Evolutionary conservation across 2,888 invertebrate genomes (phyloP), one percentile per base, ranked within the genome.

Genomic region (Odontocerum albicorne): DNA sequence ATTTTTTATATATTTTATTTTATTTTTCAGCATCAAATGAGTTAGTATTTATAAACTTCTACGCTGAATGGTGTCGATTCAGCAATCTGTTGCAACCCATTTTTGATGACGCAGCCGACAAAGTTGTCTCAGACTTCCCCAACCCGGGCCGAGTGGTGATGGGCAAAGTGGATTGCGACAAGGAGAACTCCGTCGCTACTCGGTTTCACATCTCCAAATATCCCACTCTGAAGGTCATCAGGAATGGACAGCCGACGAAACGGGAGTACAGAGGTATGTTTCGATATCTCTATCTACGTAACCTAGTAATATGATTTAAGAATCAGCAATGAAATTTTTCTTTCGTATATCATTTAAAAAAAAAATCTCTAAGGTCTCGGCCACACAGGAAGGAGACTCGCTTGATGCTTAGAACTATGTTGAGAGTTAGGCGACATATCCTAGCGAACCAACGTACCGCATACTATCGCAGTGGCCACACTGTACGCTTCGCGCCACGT

Each of bases 61-160:
- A 98, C 77, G 99, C 99, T 21, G 97, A 99, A 70, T 99, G 99
- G 99, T 99, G 99, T 77, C 87, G 93, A 67, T 99, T 98, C 79
- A 98, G 98, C 78, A 97, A 94, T 72, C 85, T 96, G 77, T 78
- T 99, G 68, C 90, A 92, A 72, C 99, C 99, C 8, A 88, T 97
- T 66, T 99, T 96, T 74, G 93, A 96, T 71, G 96, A 97, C 72
- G 93, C 97, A 33, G 90, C 96, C 7, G 90, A 90, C 64, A 92
- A 90, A 75, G 84, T 97, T 7, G 73, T 80, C 22, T 83, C 83
- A 66, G 87, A 85, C 62, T 92, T 90, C 66, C 90, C 92, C 45
- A 86, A 89, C 56, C 71, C 84, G 12, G 93, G 94, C 8, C 87
- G 84, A 71, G 92, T 98, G 7, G 90, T 94, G 4, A 88, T 98